Conservation (phyloP, 2,113 vertebrate genomes). For the Tychaedon coryphoeus region DNA sequence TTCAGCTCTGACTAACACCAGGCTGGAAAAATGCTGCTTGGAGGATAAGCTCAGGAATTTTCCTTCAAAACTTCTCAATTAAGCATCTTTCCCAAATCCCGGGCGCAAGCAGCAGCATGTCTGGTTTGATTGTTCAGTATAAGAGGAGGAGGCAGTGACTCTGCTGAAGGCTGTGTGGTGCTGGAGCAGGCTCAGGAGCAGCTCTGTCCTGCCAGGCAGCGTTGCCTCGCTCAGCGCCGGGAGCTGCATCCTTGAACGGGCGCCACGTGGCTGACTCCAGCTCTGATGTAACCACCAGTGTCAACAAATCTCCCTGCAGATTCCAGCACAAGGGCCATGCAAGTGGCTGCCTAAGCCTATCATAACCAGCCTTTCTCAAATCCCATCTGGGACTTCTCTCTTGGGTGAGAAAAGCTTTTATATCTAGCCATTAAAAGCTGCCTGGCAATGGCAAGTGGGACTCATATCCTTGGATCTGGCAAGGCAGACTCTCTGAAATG, state of each 20-base stretch:
- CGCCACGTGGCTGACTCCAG: not conserved
- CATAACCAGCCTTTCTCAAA: not conserved
- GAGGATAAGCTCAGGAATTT: constrained; percentile 15
- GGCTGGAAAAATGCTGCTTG: not conserved
- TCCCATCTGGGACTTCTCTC: constrained; percentile 7
- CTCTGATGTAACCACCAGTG: not conserved
- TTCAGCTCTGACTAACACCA: constrained; percentile 34
- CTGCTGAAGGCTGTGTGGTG: not conserved
- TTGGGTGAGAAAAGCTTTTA: constrained; percentile 17
- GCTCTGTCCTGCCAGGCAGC: not conserved
- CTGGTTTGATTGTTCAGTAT: not conserved
- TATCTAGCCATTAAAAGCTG: not conserved
- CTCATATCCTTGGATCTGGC: constrained; percentile 24
- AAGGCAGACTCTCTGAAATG: constrained; percentile 29
- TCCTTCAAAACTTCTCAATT: not conserved
- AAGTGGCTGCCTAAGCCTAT: not conserved
- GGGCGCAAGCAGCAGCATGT: not conserved
- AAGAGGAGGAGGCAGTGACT: not conserved
- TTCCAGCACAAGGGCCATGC: not conserved
- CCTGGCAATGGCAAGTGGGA: constrained; percentile 23
- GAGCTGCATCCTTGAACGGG: not conserved
- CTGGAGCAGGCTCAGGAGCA: not conserved
- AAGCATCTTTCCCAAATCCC: not conserved
- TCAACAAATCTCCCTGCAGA: not conserved
- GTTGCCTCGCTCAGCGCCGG: not conserved